These are phyloP conservation scores for Protobothrops mucrosquamatus DNA, from an alignment of 2,113 vertebrate species.

Conservation along the genomic window DNA sequence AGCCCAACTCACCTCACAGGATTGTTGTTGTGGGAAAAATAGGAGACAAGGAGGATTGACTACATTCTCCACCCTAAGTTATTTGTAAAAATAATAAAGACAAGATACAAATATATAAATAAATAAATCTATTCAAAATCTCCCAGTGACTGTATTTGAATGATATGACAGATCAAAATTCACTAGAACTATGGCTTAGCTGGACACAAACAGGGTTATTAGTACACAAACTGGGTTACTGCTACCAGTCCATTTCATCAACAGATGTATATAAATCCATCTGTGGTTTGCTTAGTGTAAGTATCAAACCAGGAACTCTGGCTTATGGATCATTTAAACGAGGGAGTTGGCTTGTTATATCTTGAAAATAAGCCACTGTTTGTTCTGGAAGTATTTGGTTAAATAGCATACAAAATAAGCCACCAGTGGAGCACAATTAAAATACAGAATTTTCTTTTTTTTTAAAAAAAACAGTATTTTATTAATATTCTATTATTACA, in stretches of 20 bases:
- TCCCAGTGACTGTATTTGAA: background rate
- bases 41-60: too few species aligned
- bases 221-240: background rate
- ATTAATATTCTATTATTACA: too few species aligned
- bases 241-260: background rate
- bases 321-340: background rate
- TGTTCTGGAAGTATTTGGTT: background rate
- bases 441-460: background rate
- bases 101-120: background rate
- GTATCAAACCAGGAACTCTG: background rate
- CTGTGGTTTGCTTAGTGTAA: background rate
- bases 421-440: background rate
- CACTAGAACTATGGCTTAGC: background rate
- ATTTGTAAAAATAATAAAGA: background rate
- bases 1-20: too few species aligned
- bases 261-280: background rate
- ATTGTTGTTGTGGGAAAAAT: too few species aligned
- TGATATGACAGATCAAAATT: background rate
- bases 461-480: too few species aligned
- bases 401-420: background rate
- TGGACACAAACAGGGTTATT: too few species aligned
- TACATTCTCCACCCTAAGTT: too few species aligned
- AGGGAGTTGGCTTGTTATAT: background rate
- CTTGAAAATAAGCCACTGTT: background rate
- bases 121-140: background rate